Evolutionary conservation across 2,888 invertebrate genomes (phyloP), one percentile per base, ranked within the genome.

Genomic region (Campaea margaritaria): DNA sequence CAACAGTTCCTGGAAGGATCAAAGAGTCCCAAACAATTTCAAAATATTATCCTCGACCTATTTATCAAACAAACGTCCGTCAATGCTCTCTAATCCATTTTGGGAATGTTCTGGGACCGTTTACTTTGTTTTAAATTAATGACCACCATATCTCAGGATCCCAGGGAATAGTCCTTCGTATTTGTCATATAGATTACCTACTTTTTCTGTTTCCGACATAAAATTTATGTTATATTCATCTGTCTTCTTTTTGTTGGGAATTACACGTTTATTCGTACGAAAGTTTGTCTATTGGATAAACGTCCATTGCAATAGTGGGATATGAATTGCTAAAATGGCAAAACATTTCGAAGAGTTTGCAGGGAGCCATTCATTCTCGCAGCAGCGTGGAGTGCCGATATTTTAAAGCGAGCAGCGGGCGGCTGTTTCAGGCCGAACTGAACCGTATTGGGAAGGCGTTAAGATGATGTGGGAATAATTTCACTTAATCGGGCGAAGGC

Each of bases 171-270:
- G 85, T 73, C 86, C 85, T 82, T 79, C 78, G 79, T 77, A 87
- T 87, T 87, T 85, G 79, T 87, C 86, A 87, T 83, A 85, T 81
- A 86, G 85, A 87, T 87, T 86, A 81, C 83, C 81, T 80, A 81
- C 83, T 86, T 87, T 87, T 86, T 86, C 79, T 81, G 79, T 80
- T 80, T 75, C 76, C 74, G 74, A 74, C 76, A 69, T 67, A 73
- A 77, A 76, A 83, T 84, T 78, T 75, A 81, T 77, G 76, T 72
- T 74, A 72, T 75, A 72, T 78, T 73, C 75, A 73, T 77, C 69
- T 69, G 65, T 74, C 70, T 71, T 69, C 66, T 67, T 69, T 70
- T 73, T 68, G 69, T 72, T 67, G 61, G 58, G 62, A 63, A 66
- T 69, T 67, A 72, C 68, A 69, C 65, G 65, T 67, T 56, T 58